Conservation (phyloP, 2,797 vertebrate species). For the Tenualosa ilisha region DNA sequence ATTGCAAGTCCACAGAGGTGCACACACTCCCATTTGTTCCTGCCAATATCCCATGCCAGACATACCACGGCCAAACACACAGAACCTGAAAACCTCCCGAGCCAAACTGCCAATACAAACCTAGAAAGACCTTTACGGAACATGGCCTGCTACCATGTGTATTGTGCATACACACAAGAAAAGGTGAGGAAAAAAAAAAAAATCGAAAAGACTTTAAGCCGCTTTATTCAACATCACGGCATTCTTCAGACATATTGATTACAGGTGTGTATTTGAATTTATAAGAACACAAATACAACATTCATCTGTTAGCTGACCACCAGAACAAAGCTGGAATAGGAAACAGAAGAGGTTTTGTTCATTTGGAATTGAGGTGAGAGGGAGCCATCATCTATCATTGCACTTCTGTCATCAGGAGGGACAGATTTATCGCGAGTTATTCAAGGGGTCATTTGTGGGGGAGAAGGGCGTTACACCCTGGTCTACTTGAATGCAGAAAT, state of each 20-base stretch:
- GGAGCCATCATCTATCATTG: slow-evolving; percentile 20
- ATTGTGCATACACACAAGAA: neutral
- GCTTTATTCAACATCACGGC: neutral
- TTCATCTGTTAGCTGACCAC: neutral
- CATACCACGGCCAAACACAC: slow-evolving; percentile 18
- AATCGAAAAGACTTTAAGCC: neutral
- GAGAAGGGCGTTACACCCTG: neutral
- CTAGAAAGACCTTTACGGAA: slow-evolving; percentile 33
- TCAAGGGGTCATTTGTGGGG: slow-evolving; percentile 22
- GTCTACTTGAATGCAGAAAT: slow-evolving; percentile 26
- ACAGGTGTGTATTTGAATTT: neutral
- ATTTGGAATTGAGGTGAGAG: slow-evolving; percentile 15
- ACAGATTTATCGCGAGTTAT: slow-evolving; percentile 27
- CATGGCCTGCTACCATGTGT: slow-evolving; percentile 22
- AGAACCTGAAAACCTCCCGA: neutral
- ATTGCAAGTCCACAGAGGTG: neutral
- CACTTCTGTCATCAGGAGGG: slow-evolving; percentile 31
- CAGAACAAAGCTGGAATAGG: neutral
- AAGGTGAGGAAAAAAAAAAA: neutral
- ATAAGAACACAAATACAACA: neutral
- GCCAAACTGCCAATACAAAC: slow-evolving; percentile 2
- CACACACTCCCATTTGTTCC: neutral
- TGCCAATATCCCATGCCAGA: slow-evolving; percentile 35
- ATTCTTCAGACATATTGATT: neutral
- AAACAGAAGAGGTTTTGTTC: neutral